phyloP scores from a whole-genome alignment of 2,113 vertebrate species.

The Poeciliopsis turrubarensis region DNA sequence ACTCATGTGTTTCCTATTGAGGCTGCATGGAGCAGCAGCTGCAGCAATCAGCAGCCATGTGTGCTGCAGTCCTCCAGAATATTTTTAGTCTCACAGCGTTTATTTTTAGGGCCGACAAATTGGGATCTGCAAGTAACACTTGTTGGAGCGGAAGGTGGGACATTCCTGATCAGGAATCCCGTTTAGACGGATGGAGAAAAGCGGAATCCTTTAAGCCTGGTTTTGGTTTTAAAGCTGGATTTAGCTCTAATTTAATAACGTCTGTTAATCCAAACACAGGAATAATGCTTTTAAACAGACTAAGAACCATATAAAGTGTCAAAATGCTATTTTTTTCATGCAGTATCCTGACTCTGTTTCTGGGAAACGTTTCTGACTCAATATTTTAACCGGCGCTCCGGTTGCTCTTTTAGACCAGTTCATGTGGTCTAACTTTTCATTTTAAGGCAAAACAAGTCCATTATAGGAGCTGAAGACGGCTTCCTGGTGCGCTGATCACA shows the following conservation, averaged over 20 bases:
- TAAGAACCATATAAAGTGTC: no score
- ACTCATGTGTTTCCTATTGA: slow-evolving; percentile 51
- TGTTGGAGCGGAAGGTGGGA: neutral
- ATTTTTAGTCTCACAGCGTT: slow-evolving; percentile 34
- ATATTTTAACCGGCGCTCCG: slow-evolving; percentile 1
- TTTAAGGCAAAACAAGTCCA: slow-evolving; percentile 51
- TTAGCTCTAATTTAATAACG: no score
- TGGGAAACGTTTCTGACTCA: neutral
- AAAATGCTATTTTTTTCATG: no score
- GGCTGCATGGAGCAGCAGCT: slow-evolving; percentile 22
- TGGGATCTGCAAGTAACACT: slow-evolving; percentile 43
- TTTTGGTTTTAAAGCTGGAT: no score
- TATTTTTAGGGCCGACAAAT: slow-evolving; percentile 45
- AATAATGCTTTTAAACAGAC: no score
- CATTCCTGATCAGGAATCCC: neutral
- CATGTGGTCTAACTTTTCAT: slow-evolving; percentile 27
- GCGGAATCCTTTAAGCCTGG: no score
- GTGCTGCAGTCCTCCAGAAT: neutral
- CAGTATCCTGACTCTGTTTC: neutral
- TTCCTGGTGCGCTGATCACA: neutral
- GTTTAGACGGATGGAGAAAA: no score
- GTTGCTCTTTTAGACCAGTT: slow-evolving; percentile 31
- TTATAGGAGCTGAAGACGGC: slow-evolving; percentile 52
- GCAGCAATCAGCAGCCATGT: slow-evolving; percentile 21
- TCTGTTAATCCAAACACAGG: no score